A percentile compares a stretch with the other conserved stretches of the same genome.
Evolutionary conservation across 2,113 vertebrate species (phyloP).

Genomic region (Megaceryle maxima): DNA sequence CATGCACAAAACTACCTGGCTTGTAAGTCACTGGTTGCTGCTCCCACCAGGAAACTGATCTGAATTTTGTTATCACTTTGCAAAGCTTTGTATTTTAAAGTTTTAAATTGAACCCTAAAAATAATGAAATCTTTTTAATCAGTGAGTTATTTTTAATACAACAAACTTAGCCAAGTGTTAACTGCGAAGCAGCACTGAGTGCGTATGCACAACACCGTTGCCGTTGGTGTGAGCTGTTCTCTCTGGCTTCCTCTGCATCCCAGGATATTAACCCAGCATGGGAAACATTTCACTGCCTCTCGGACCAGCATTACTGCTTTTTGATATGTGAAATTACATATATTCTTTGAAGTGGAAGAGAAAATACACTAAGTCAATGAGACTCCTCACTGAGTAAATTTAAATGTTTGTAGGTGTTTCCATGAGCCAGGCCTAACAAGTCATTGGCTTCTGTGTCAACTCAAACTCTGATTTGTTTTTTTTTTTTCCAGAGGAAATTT

Average conservation of each 20-base stretch:
- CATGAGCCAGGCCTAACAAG: not conserved
- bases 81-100: not conserved
- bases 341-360: conserved; percentile 39
- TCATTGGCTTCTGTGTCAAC: not conserved
- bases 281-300: conserved; percentile 10
- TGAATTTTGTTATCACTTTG: not conserved
- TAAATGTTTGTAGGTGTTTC: not conserved
- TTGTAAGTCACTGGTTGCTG: not conserved
- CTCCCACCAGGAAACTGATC: not conserved
- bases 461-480: not conserved
- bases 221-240: conserved; percentile 9
- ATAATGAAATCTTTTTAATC: conserved; percentile 17
- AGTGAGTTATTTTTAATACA: conserved; percentile 36
- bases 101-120: not conserved
- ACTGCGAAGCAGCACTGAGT: not conserved
- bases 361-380: not conserved
- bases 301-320: not conserved
- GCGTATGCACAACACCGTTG: not conserved
- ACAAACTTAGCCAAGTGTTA: not conserved
- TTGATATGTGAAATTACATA: conserved; percentile 62
- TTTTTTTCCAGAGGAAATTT: not conserved
- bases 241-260: conserved; percentile 18
- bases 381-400: not conserved
- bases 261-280: conserved; percentile 11
- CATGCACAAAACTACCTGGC: not conserved